Conservation (phyloP, 2,113 vertebrate species). For the Perca fluviatilis region DNA sequence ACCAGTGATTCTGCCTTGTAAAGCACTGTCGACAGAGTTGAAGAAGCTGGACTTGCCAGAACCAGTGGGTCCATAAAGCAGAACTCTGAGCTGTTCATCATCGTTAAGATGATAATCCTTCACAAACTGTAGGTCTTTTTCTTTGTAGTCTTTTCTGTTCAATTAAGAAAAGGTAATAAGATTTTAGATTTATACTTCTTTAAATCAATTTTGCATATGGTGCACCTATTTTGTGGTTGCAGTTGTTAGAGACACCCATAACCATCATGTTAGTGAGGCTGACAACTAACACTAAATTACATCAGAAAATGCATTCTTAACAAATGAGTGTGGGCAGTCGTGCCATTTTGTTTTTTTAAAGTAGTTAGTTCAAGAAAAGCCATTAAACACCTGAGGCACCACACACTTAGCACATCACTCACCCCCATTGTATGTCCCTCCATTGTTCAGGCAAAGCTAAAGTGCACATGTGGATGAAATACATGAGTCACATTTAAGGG, state of each 20-base stretch:
- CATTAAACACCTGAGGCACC: not conserved
- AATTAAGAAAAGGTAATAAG: not conserved
- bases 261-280: not conserved
- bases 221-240: not conserved
- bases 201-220: not conserved
- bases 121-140: not conserved
- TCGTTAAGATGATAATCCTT: not conserved
- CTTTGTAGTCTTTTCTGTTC: not conserved
- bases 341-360: not conserved
- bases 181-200: not conserved
- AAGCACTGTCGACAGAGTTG: conserved; percentile 55
- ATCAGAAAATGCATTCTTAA: not conserved
- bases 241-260: not conserved
- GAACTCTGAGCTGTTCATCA: not conserved
- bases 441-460: not conserved
- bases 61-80: not conserved
- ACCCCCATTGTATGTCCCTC: not conserved
- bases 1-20: not conserved
- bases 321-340: not conserved
- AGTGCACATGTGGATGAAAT: not conserved
- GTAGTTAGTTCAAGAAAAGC: not conserved
- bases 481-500: not conserved
- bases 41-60: conserved; percentile 54
- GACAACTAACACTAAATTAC: not conserved
- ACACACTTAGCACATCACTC: not conserved